These are phyloP conservation scores for Phthorimaea operculella DNA, from an alignment of 1,140 invertebrate species.

Conservation along the genomic window DNA sequence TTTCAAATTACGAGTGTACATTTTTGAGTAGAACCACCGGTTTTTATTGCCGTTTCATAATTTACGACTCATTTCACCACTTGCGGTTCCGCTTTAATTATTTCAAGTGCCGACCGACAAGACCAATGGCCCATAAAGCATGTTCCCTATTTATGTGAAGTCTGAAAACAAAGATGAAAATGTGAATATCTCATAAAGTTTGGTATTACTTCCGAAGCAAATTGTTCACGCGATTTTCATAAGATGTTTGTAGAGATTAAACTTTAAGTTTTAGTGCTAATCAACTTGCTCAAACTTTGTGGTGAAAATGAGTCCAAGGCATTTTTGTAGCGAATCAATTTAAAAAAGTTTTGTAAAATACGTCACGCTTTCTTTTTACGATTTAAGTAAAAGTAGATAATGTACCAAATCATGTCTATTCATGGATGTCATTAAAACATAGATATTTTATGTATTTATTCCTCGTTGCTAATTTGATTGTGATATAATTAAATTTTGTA, in stretches of 20 bases:
- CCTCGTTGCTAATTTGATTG: slow-evolving; percentile 46
- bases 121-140: not conserved
- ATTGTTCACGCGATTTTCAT: not conserved
- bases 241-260: too few species aligned
- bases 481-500: slow-evolving; percentile 48
- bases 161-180: not conserved
- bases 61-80: slow-evolving; percentile 3
- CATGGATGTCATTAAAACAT: slow-evolving; percentile 24
- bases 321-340: too few species aligned
- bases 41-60: not conserved
- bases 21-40: not conserved
- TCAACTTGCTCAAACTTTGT: too few species aligned
- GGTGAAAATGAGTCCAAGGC: not conserved
- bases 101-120: not conserved
- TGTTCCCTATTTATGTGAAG: not conserved
- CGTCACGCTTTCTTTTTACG: too few species aligned
- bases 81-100: slow-evolving; percentile 1
- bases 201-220: not conserved
- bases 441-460: slow-evolving; percentile 24
- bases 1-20: not conserved
- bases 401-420: slow-evolving; percentile 15
- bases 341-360: too few species aligned
- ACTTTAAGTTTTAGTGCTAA: too few species aligned
- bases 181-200: slow-evolving; percentile 1
- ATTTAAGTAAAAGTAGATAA: too few species aligned